Conservation (phyloP, 2,113 vertebrate genomes). For the Gnathonemus echidnorhynchus region DNA sequence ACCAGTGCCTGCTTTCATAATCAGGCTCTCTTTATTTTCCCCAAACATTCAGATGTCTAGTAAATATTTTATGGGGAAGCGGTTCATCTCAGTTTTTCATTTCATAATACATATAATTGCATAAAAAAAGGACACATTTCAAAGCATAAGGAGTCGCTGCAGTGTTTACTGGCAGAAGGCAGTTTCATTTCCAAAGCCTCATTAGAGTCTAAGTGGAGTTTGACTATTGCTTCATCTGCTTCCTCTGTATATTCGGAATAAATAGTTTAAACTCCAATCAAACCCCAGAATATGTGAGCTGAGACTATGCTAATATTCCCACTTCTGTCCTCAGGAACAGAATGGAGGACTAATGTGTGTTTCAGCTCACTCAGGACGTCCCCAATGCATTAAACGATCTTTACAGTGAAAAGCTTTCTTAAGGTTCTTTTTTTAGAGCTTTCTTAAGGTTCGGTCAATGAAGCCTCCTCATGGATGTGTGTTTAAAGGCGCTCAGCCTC, state of each 20-base stretch:
- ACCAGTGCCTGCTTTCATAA: not conserved
- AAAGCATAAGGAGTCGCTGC: not conserved
- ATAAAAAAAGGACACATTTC: not conserved
- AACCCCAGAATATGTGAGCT: not conserved
- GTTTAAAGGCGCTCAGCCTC: not conserved
- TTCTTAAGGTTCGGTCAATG: not conserved
- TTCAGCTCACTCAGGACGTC: not conserved
- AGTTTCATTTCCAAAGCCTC: not conserved
- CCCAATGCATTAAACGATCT: not conserved
- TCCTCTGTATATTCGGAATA: not conserved
- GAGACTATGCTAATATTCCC: not conserved
- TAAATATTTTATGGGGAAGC: conserved; percentile 13
- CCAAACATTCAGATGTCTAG: conserved; percentile 7
- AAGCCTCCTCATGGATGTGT: not conserved
- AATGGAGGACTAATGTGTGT: not conserved
- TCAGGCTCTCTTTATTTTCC: not conserved
- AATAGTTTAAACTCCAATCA: not conserved
- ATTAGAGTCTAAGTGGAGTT: conserved; percentile 20
- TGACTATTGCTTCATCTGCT: conserved; percentile 8
- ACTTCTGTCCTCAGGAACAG: not conserved
- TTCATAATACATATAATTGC: not conserved
- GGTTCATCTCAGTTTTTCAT: not conserved
- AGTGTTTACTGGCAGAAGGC: not conserved
- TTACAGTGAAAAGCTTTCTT: not conserved
- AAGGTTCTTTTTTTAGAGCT: not conserved